A percentile compares a stretch with the other conserved stretches of the same genome.
phyloP scores from a whole-genome alignment of 37 sponge, comb jelly and placozoan species.

The Hormiphora californensis region DNA sequence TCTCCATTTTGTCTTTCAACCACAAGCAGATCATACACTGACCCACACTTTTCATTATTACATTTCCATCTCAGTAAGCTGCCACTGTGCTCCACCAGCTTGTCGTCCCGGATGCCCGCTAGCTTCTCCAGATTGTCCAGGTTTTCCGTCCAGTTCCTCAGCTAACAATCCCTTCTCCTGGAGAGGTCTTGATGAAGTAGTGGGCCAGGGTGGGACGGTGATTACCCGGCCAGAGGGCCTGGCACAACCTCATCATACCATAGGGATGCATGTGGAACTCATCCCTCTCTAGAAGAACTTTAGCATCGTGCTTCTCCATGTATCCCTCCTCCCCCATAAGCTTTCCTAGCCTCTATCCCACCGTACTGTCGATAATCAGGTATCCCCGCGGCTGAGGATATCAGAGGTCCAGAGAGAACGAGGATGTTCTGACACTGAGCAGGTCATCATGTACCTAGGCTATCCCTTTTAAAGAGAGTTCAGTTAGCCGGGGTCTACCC shows the following conservation, averaged over 20 bases:
- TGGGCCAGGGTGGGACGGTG: not conserved
- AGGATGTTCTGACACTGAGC: slow-evolving; percentile 53
- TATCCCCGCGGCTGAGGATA: slow-evolving; percentile 34
- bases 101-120: not conserved
- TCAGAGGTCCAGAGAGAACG: slow-evolving; percentile 19
- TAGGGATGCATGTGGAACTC: not conserved
- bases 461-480: slow-evolving; percentile 18
- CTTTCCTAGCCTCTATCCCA: slow-evolving; percentile 54
- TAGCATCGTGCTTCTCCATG: not conserved
- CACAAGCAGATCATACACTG: slow-evolving; percentile 19
- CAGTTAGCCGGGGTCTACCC: slow-evolving; percentile 16
- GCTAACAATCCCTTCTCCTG: slow-evolving; percentile 43
- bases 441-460: slow-evolving; percentile 53
- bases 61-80: not conserved
- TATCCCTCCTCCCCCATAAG: slow-evolving; percentile 40
- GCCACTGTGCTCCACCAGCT: slow-evolving; percentile 9
- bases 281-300: not conserved
- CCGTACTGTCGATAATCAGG: slow-evolving; percentile 10
- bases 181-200: slow-evolving; percentile 39
- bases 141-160: slow-evolving; percentile 44
- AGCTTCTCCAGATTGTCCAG: slow-evolving; percentile 22
- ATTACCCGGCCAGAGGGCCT: slow-evolving; percentile 40
- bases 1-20: slow-evolving; percentile 28
- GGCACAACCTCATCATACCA: slow-evolving; percentile 20
- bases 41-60: not conserved